phyloP scores from a whole-genome alignment of 2,113 vertebrate genomes.

The Gorsachius goisagi region DNA sequence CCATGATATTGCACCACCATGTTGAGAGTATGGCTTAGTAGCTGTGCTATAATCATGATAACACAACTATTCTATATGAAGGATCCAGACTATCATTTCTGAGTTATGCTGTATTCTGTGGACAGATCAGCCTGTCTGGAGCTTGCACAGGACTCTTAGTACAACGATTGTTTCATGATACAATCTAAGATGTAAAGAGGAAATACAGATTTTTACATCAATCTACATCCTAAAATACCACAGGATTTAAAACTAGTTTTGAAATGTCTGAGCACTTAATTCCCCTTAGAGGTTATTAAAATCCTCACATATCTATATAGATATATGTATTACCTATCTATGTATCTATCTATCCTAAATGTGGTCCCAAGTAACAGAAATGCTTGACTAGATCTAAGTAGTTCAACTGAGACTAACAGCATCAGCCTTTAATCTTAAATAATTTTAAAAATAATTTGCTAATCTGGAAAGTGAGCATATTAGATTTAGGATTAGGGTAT shows the following conservation, averaged over 20 bases:
- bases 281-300: not conserved
- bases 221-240: not conserved
- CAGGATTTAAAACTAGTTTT: not conserved
- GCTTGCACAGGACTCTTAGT: not conserved
- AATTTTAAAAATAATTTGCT: not conserved
- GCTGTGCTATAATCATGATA: not conserved
- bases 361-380: not conserved
- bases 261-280: not conserved
- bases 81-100: not conserved
- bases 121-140: not conserved
- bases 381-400: not conserved
- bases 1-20: not conserved
- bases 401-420: not conserved
- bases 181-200: not conserved
- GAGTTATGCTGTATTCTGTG: not conserved
- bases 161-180: not conserved
- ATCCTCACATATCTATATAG: not conserved
- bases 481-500: not conserved
- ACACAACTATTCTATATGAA: not conserved
- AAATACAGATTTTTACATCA: not conserved
- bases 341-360: not conserved
- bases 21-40: not conserved
- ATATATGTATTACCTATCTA: not conserved
- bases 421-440: not conserved
- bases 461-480: not conserved